phyloP scores from a whole-genome alignment of 2,888 invertebrate species.

The Coelinius sp. region DNA sequence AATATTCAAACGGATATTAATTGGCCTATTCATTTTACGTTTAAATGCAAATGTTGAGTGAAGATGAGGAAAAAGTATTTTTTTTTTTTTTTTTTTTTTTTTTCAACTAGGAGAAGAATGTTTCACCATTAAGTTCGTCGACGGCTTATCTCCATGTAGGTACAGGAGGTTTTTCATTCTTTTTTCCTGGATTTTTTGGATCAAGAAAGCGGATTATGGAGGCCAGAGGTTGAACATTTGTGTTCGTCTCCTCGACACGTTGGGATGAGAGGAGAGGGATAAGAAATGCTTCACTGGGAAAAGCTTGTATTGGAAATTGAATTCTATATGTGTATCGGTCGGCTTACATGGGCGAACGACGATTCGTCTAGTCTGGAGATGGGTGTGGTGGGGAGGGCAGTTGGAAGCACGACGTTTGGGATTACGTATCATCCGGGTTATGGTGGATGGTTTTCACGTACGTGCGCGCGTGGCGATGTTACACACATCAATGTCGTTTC shows the following conservation, averaged over 20 bases:
- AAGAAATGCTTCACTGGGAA: background rate
- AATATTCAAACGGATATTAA: slow-evolving; percentile 34
- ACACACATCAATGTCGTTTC: slow-evolving; percentile 48
- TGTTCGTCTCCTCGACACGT: slow-evolving; percentile 13
- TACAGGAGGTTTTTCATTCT: background rate
- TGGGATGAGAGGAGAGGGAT: background rate
- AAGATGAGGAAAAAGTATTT: background rate
- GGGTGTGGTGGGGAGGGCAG: slow-evolving; percentile 1
- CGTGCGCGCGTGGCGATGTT: slow-evolving; percentile 26
- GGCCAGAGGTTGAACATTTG: slow-evolving; percentile 25
- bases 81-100: no score
- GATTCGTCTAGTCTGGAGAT: slow-evolving; percentile 15
- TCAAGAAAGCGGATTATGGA: slow-evolving; percentile 8
- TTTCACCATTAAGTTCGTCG: background rate
- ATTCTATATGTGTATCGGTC: slow-evolving; percentile 23
- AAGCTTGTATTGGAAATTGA: slow-evolving; percentile 22
- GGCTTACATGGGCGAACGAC: slow-evolving; percentile 10
- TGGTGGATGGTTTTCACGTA: slow-evolving; percentile 9
- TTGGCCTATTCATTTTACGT: slow-evolving; percentile 35
- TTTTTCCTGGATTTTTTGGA: background rate
- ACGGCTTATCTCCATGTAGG: background rate
- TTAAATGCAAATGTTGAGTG: background rate
- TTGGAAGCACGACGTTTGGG: slow-evolving; percentile 34
- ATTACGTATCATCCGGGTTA: slow-evolving; percentile 15
- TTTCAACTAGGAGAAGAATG: background rate